Percentiles rank a stretch among this genome's conserved stretches.
These are phyloP conservation scores for Ranitomeya variabilis DNA, from an alignment of 2,113 vertebrate genomes.

Conservation along the genomic window DNA sequence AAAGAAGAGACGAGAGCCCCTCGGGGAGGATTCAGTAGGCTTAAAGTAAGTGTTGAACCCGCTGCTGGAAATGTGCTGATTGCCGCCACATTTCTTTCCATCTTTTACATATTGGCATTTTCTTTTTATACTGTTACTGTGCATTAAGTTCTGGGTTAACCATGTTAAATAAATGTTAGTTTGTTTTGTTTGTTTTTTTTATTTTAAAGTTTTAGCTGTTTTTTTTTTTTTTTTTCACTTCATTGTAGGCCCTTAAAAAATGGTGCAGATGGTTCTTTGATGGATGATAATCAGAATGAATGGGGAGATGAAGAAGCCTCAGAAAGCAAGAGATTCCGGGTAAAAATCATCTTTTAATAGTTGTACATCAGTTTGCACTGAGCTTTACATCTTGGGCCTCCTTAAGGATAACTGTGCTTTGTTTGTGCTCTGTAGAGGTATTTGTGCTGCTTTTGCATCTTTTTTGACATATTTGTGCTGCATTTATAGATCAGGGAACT, in stretches of 20 bases:
- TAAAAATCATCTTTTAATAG: slow-evolving; percentile 67
- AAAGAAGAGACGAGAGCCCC: slow-evolving; percentile 94
- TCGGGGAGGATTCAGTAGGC: slow-evolving; percentile 94
- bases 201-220: background rate
- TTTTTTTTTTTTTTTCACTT: background rate
- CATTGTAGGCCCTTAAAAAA: slow-evolving; percentile 89
- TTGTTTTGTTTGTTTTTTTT: background rate
- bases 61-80: background rate
- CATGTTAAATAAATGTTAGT: background rate
- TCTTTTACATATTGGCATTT: slow-evolving; percentile 1
- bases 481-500: background rate
- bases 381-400: no score
- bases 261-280: slow-evolving; percentile 85
- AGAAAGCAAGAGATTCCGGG: slow-evolving; percentile 91
- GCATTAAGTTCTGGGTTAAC: background rate
- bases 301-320: slow-evolving; percentile 89
- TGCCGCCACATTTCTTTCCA: no score
- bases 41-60: slow-evolving; percentile 85
- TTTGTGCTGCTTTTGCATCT: no score
- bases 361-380: background rate
- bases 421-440: no score
- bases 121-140: background rate
- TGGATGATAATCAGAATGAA: slow-evolving; percentile 93
- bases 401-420: no score
- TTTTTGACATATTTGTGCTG: background rate